Conservation (phyloP, 2,113 vertebrate genomes). For the Microcebus griseorufus region DNA sequence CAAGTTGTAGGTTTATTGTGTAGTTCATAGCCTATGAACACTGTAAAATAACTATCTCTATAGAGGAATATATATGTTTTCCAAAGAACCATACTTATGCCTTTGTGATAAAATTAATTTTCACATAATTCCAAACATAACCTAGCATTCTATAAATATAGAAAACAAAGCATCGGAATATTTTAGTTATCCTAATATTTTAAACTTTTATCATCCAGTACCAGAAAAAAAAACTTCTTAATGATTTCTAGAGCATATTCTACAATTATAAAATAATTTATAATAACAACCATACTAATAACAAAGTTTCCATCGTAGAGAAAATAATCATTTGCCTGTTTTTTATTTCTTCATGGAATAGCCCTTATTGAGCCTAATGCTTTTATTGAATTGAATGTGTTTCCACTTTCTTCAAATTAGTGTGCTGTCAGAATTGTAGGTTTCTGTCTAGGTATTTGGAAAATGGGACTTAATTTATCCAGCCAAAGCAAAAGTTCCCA, state of each 20-base stretch:
- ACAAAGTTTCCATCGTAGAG: constrained; percentile 69
- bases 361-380: constrained; percentile 51
- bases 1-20: not conserved
- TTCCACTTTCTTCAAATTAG: constrained; percentile 61
- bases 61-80: not conserved
- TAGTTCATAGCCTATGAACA: not conserved
- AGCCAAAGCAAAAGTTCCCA: constrained; percentile 56
- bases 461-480: constrained; percentile 71
- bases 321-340: constrained; percentile 72
- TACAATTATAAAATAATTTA: constrained; percentile 63
- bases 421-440: constrained; percentile 60
- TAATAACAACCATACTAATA: constrained; percentile 73
- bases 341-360: constrained; percentile 62
- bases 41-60: not conserved
- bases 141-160: not conserved
- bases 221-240: not conserved
- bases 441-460: constrained; percentile 58
- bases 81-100: not conserved
- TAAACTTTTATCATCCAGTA: not conserved
- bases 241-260: constrained; percentile 61
- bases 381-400: constrained; percentile 69
- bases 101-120: not conserved
- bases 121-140: not conserved
- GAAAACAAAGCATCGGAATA: not conserved
- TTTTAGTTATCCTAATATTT: not conserved